These are phyloP conservation scores for Esox niger DNA, from an alignment of 2,113 vertebrate species.

Conservation along the genomic window DNA sequence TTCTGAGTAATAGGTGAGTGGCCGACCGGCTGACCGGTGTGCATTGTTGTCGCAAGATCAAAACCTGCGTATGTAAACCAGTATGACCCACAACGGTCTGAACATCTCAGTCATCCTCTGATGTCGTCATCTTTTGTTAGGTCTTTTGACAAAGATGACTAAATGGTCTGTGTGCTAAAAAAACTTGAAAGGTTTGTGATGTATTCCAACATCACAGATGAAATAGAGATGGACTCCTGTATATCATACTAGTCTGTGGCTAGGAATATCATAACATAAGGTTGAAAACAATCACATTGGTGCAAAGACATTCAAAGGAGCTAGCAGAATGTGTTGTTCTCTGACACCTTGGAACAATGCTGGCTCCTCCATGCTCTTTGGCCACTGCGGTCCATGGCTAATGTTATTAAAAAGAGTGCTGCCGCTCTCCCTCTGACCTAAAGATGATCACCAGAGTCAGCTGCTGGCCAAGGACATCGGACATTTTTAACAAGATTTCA, in stretches of 20 bases:
- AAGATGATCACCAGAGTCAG: constrained; percentile 67
- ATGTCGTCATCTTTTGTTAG: constrained; percentile 13
- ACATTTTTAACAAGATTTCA: constrained; percentile 73
- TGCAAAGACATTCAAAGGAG: too few species aligned
- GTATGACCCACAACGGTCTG: constrained; percentile 13
- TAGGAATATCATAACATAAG: too few species aligned
- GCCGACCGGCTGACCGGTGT: constrained; percentile 1
- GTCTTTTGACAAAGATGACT: background rate
- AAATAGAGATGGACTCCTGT: too few species aligned
- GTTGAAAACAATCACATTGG: too few species aligned
- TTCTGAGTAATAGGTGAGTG: constrained; percentile 39
- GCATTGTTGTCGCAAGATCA: constrained; percentile 19
- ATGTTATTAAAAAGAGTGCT: constrained; percentile 71
- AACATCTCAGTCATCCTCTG: too few species aligned
- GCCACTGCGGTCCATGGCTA: constrained; percentile 36
- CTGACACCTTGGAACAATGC: constrained; percentile 1
- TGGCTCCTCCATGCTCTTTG: background rate
- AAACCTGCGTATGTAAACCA: constrained; percentile 23
- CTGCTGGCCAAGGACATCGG: constrained; percentile 68
- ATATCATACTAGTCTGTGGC: too few species aligned
- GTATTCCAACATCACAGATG: too few species aligned
- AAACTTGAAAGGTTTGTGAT: too few species aligned
- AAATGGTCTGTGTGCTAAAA: background rate
- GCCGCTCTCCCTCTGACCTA: constrained; percentile 49
- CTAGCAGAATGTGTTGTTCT: background rate